These are phyloP conservation scores for Dinoponera quadriceps DNA, from an alignment of 1,140 invertebrate species.

Conservation along the genomic window DNA sequence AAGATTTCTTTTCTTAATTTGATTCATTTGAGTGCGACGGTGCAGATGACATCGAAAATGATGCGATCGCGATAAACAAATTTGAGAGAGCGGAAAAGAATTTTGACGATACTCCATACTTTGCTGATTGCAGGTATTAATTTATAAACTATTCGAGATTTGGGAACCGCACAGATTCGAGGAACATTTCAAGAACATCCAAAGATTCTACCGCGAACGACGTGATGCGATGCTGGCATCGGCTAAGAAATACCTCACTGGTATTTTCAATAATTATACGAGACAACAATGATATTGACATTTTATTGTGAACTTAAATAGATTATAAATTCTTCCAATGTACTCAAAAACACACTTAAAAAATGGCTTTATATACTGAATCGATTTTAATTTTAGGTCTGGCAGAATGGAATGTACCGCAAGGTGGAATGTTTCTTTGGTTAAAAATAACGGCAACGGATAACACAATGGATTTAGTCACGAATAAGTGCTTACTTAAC, in stretches of 20 bases:
- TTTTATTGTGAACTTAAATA: conserved; percentile 5
- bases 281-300: not conserved
- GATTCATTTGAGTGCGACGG: conserved; percentile 61
- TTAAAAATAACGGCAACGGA: conserved; percentile 84
- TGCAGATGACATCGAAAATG: too few relatives aligned
- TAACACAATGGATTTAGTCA: conserved; percentile 85
- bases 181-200: conserved; percentile 85
- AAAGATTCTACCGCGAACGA: conserved; percentile 85
- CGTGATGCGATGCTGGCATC: conserved; percentile 85
- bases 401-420: conserved; percentile 86
- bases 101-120: not conserved
- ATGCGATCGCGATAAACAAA: too few relatives aligned
- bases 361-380: conserved; percentile 13
- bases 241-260: conserved; percentile 86
- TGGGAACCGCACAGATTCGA: conserved; percentile 86
- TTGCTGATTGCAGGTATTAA: conserved; percentile 81
- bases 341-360: not conserved
- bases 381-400: conserved; percentile 80
- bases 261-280: conserved; percentile 70
- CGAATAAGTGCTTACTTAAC: conserved; percentile 83
- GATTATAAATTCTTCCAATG: not conserved
- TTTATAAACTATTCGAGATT: conserved; percentile 84
- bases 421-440: conserved; percentile 89
- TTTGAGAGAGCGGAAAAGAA: too few relatives aligned
- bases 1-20: conserved; percentile 40